Percentiles rank a stretch among this genome's conserved stretches.
These are phyloP conservation scores for Uropetala carovei DNA, from an alignment of 2,888 invertebrate species.

Conservation along the genomic window DNA sequence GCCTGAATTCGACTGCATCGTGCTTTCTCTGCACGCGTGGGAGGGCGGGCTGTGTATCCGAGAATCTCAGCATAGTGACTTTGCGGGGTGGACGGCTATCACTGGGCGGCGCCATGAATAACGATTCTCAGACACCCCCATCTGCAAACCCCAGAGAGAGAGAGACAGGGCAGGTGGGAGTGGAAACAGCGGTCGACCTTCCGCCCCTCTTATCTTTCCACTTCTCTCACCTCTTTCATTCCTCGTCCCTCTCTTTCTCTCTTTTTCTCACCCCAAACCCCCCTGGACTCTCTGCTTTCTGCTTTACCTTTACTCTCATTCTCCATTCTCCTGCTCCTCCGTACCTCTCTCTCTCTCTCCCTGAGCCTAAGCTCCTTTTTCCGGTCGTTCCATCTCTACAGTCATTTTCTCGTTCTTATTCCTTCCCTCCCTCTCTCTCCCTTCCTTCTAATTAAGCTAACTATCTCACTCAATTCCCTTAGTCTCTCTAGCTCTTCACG, in stretches of 20 bases:
- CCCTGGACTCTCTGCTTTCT: not conserved
- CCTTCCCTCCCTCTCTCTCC: not conserved
- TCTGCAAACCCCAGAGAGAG: constrained; percentile 16
- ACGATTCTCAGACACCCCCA: constrained; percentile 61
- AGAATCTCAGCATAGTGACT: constrained; percentile 50
- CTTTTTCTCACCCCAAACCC: not conserved
- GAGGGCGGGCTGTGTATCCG: constrained; percentile 19
- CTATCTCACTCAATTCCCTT: not conserved
- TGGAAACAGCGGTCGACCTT: constrained; percentile 25
- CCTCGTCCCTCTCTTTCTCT: not conserved
- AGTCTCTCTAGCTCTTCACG: not conserved
- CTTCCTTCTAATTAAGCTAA: not conserved
- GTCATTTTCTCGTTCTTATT: not conserved
- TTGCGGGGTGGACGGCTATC: constrained; percentile 41
- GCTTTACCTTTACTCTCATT: not conserved
- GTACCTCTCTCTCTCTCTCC: not conserved
- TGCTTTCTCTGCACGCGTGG: constrained; percentile 51
- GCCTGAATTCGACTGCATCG: constrained; percentile 47
- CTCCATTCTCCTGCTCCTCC: not conserved
- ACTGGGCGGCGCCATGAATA: constrained; percentile 61
- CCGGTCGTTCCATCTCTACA: not conserved
- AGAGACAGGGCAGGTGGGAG: constrained; percentile 47
- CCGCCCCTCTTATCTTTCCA: not conserved
- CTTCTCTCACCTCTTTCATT: not conserved
- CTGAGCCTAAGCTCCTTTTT: not conserved